Percentiles rank a stretch among this genome's conserved stretches.
phyloP scores from a whole-genome alignment of 2,113 vertebrate genomes.

The Acrocephalus kingi region DNA sequence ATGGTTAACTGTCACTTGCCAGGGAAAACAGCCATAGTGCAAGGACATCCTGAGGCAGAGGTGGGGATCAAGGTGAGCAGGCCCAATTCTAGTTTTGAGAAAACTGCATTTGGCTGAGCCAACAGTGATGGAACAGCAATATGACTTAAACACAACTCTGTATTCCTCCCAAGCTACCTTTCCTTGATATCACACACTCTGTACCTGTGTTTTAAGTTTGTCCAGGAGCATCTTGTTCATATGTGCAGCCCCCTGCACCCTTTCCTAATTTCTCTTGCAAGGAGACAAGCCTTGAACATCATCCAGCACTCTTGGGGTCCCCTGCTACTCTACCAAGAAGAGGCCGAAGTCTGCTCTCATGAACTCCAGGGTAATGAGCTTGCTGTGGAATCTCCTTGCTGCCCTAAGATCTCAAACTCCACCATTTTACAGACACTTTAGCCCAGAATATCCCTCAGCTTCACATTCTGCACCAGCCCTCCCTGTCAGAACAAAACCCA shows the following conservation, averaged over 20 bases:
- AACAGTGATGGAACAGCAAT: background rate
- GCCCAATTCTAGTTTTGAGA: background rate
- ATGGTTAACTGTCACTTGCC: background rate
- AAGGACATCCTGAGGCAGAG: background rate
- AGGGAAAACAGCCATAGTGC: background rate
- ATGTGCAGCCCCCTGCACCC: background rate
- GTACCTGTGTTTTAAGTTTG: background rate
- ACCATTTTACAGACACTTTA: background rate
- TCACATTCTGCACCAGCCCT: background rate
- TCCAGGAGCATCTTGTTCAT: background rate
- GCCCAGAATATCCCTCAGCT: too few relatives aligned
- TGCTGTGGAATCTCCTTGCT: background rate
- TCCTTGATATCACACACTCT: background rate
- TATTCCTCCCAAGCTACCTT: background rate
- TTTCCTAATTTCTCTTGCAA: background rate
- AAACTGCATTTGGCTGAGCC: background rate
- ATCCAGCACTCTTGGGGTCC: background rate
- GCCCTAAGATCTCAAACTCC: background rate
- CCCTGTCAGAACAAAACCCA: background rate
- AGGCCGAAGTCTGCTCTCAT: background rate
- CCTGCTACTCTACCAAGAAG: background rate
- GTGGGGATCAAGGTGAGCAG: background rate
- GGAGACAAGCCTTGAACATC: background rate
- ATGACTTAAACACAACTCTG: background rate
- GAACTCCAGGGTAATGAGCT: background rate